phyloP scores from a whole-genome alignment of 2,888 invertebrate species.

The Leptinotarsa haldemani region DNA sequence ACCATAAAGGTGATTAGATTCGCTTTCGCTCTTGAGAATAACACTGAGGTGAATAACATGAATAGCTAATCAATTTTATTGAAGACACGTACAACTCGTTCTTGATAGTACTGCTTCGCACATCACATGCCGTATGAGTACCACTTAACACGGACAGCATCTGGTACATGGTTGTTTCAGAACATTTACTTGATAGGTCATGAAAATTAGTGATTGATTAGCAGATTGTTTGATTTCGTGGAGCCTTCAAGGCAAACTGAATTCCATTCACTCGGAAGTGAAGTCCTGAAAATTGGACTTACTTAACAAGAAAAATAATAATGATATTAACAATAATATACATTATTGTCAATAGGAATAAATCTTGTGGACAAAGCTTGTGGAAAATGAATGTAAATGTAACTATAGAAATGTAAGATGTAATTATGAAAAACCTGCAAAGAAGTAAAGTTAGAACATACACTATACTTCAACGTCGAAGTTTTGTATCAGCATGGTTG shows the following conservation, averaged over 20 bases:
- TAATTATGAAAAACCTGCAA: too few species aligned
- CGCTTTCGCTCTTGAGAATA: slow-evolving; percentile 3
- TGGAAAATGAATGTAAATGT: too few species aligned
- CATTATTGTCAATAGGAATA: too few species aligned
- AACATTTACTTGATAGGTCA: neutral
- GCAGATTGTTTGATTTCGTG: neutral
- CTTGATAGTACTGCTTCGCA: slow-evolving; percentile 10
- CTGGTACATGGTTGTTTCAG: slow-evolving; percentile 1
- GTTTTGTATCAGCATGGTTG: too few species aligned
- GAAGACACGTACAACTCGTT: slow-evolving; percentile 1
- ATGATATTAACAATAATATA: too few species aligned
- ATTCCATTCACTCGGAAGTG: too few species aligned
- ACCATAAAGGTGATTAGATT: neutral
- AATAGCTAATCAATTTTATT: slow-evolving; percentile 14
- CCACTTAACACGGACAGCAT: slow-evolving; percentile 2
- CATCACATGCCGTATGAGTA: slow-evolving; percentile 17
- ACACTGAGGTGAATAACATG: slow-evolving; percentile 3
- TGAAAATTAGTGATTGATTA: neutral
- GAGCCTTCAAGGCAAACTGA: neutral
- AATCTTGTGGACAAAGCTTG: too few species aligned
- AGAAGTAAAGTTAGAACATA: too few species aligned
- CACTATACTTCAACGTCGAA: too few species aligned
- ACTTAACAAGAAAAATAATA: too few species aligned
- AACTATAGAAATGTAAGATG: too few species aligned
- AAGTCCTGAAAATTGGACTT: too few species aligned